phyloP scores from a whole-genome alignment of 2,113 vertebrate genomes.

The Eptatretus burgeri region DNA sequence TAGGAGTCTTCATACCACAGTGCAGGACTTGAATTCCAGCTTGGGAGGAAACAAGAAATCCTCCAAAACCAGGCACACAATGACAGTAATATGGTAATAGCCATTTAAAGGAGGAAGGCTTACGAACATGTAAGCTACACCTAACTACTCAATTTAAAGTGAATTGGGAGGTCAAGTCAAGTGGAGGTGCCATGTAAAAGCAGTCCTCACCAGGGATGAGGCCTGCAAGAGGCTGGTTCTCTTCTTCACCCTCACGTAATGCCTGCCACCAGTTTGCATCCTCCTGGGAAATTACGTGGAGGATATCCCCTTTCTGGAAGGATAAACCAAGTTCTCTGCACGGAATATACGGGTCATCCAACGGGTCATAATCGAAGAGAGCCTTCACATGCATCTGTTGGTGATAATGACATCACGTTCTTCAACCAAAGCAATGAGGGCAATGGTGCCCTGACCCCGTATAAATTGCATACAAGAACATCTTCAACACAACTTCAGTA shows the following conservation, averaged over 20 bases:
- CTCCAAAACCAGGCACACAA: too few relatives aligned
- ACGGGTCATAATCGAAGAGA: conserved; percentile 57
- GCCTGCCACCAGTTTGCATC: conserved; percentile 86
- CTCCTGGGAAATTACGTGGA: conserved; percentile 75
- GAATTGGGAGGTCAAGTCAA: too few relatives aligned
- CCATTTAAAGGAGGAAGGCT: not conserved
- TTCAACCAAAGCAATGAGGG: too few relatives aligned
- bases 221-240: conserved; percentile 55
- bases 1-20: too few relatives aligned
- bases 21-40: too few relatives aligned
- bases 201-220: conserved; percentile 47
- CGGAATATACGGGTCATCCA: conserved; percentile 62
- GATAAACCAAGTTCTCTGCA: conserved; percentile 77
- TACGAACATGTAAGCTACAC: not conserved
- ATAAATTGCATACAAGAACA: too few relatives aligned
- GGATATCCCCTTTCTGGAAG: conserved; percentile 36
- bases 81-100: too few relatives aligned
- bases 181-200: conserved; percentile 3
- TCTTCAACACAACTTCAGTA: too few relatives aligned
- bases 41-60: too few relatives aligned
- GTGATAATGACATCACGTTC: too few relatives aligned
- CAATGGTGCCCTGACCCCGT: too few relatives aligned
- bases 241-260: conserved; percentile 56
- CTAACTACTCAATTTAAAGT: too few relatives aligned
- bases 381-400: conserved; percentile 52